Percentiles rank a stretch among this genome's conserved stretches.
These are phyloP conservation scores for Anthoscopus minutus DNA, from an alignment of 2,113 vertebrate genomes.

Conservation along the genomic window DNA sequence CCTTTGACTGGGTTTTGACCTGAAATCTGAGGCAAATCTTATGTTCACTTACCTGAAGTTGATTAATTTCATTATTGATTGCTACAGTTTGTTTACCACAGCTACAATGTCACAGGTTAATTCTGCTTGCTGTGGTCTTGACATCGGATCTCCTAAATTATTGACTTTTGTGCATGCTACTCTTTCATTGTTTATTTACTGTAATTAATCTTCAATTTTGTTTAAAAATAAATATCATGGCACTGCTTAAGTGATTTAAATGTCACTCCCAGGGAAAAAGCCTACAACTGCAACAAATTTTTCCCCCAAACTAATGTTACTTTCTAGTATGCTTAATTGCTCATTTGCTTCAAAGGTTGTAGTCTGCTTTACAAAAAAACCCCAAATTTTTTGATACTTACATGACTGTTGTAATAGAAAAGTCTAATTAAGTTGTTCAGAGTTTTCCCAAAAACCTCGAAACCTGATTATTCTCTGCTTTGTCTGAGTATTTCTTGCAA, in stretches of 20 bases:
- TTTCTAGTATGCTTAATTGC: not conserved
- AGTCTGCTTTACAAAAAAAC: not conserved
- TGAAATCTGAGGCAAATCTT: not conserved
- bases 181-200: not conserved
- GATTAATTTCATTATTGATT: conserved; percentile 46
- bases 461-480: not conserved
- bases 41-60: conserved; percentile 24
- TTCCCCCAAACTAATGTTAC: not conserved
- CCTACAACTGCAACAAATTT: not conserved
- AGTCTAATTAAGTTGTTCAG: not conserved
- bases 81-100: not conserved
- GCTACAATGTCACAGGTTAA: conserved; percentile 19
- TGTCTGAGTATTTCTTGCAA: not conserved
- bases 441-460: not conserved
- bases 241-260: not conserved
- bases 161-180: not conserved
- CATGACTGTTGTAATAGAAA: not conserved
- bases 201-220: conserved; percentile 7
- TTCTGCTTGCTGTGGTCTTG: conserved; percentile 2
- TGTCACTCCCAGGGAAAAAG: not conserved
- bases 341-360: not conserved
- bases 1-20: not conserved
- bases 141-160: not conserved
- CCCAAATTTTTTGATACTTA: not conserved
- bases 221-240: not conserved